Percentiles rank a stretch among this genome's conserved stretches.
Conservation (phyloP, 2,113 vertebrate genomes). For the Centrocercus urophasianus region DNA sequence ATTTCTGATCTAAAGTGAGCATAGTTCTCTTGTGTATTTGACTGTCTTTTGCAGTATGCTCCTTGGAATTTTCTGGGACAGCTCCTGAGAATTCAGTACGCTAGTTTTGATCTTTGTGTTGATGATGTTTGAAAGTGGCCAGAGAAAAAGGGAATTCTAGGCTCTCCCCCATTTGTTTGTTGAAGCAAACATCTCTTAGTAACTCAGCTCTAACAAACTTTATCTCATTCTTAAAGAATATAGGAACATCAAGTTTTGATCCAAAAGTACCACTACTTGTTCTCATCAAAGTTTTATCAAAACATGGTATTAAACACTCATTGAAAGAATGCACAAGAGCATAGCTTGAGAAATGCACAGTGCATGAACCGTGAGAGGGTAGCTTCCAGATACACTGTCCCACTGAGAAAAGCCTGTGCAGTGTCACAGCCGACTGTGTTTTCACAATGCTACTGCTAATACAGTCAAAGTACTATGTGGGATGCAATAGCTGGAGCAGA, state of each 20-base stretch:
- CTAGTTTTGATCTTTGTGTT: neutral
- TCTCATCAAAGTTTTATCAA: neutral
- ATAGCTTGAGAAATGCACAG: neutral
- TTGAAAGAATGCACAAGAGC: slow-evolving; percentile 13
- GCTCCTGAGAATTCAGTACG: neutral
- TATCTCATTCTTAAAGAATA: neutral
- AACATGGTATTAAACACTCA: neutral
- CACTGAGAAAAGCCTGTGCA: slow-evolving; percentile 19
- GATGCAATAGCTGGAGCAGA: slow-evolving; percentile 27
- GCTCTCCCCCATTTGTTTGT: fast-evolving
- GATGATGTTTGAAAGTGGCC: neutral
- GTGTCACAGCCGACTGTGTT: slow-evolving; percentile 54
- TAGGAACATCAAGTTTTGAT: neutral
- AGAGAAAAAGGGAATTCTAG: neutral
- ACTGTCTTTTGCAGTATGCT: neutral
- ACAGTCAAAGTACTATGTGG: neutral
- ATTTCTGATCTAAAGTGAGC: slow-evolving; percentile 16
- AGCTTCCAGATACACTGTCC: neutral
- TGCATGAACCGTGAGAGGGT: neutral
- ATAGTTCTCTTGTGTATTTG: slow-evolving; percentile 12
- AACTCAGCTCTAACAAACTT: neutral
- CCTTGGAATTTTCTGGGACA: neutral
- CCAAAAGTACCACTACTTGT: neutral
- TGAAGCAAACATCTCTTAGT: neutral
- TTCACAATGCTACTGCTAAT: slow-evolving; percentile 45